Percentiles rank a stretch among this genome's conserved stretches.
phyloP scores from a whole-genome alignment of 1,140 invertebrate genomes.

The Oryctes rhinoceros region DNA sequence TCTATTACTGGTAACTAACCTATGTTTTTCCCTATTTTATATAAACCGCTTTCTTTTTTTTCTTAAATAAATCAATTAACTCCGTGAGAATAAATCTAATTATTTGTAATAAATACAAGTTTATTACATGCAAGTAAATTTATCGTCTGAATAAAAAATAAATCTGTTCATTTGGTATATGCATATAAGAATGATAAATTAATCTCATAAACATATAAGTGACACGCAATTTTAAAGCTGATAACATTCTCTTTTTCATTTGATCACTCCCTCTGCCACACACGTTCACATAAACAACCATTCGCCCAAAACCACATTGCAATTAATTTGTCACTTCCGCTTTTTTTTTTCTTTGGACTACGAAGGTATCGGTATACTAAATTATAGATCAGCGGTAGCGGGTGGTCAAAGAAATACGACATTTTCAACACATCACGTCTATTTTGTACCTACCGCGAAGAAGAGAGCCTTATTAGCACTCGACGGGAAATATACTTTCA shows the following conservation, averaged over 20 bases:
- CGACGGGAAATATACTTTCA: no score
- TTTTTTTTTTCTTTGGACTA: background rate
- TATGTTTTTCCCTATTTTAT: no score
- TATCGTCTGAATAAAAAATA: no score
- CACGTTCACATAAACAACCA: background rate
- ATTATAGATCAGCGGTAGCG: conserved; percentile 19
- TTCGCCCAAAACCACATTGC: conserved; percentile 1
- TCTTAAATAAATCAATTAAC: no score
- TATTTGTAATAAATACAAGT: no score
- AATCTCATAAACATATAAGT: background rate
- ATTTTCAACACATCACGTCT: conserved; percentile 1
- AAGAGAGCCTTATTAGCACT: background rate
- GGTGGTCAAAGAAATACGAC: conserved; percentile 19
- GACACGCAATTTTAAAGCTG: background rate
- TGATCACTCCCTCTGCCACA: background rate
- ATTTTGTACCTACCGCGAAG: background rate
- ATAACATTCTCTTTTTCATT: background rate
- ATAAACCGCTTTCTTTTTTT: no score
- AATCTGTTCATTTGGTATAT: no score
- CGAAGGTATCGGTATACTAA: conserved; percentile 27
- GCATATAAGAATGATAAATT: background rate
- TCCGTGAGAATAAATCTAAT: no score
- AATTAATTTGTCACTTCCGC: conserved; percentile 36
- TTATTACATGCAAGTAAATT: no score
- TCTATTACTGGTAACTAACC: no score